A percentile compares a stretch with the other conserved stretches of the same genome.
These are phyloP conservation scores for Drosophila subpulchrella DNA, from an alignment of 1,140 invertebrate genomes.

Conservation along the genomic window DNA sequence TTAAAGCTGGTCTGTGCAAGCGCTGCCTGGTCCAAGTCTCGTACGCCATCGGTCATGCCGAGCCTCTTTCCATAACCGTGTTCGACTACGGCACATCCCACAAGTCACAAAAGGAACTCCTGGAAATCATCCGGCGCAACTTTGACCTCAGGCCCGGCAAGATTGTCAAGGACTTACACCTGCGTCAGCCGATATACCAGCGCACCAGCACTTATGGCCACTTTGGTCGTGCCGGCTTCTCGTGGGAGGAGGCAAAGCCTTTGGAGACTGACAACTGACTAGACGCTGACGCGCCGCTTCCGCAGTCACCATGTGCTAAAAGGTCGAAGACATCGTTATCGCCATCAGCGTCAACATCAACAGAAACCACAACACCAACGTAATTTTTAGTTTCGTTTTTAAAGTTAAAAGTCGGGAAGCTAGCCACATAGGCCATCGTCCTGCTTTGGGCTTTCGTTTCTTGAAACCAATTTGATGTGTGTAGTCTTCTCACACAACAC, in stretches of 20 bases:
- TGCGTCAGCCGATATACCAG: slow-evolving; percentile 98
- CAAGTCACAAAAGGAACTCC: slow-evolving; percentile 94
- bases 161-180: slow-evolving; percentile 98
- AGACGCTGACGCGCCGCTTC: slow-evolving; percentile 56
- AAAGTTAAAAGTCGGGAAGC: slow-evolving; percentile 35
- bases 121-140: slow-evolving; percentile 97
- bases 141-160: slow-evolving; percentile 99
- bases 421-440: slow-evolving; percentile 1
- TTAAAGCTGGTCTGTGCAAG: slow-evolving; percentile 94
- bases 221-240: slow-evolving; percentile 97
- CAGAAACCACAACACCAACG: slow-evolving; percentile 63
- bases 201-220: slow-evolving; percentile 99
- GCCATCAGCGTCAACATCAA: slow-evolving; percentile 38
- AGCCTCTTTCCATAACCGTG: slow-evolving; percentile 98
- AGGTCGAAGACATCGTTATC: slow-evolving; percentile 45
- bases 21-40: slow-evolving; percentile 96
- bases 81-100: slow-evolving; percentile 98
- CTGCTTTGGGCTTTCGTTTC: slow-evolving; percentile 37
- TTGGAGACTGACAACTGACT: slow-evolving; percentile 80
- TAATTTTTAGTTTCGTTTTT: slow-evolving; percentile 82
- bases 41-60: slow-evolving; percentile 98
- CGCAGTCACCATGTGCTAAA: slow-evolving; percentile 64
- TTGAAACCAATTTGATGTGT: slow-evolving; percentile 41
- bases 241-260: slow-evolving; percentile 97
- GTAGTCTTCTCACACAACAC: slow-evolving; percentile 24